phyloP scores from a whole-genome alignment of 1,140 invertebrate genomes.

The Rhizoglyphus robini region DNA sequence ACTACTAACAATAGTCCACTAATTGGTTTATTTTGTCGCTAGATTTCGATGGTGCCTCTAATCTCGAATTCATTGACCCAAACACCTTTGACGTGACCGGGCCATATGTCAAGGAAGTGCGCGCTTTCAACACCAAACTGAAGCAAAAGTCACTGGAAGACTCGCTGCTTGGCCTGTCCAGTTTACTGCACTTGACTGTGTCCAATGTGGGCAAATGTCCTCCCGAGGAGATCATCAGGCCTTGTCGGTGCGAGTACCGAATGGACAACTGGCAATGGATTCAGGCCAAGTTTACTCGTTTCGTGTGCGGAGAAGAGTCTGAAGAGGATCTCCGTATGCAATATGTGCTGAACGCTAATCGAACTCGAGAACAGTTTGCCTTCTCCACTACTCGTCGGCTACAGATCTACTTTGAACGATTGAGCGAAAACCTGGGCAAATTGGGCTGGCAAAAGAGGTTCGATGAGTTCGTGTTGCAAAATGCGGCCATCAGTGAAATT shows the following conservation, averaged over 20 bases:
- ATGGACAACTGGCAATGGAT: slow-evolving; percentile 18
- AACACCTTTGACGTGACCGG: slow-evolving; percentile 17
- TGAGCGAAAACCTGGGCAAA: slow-evolving; percentile 13
- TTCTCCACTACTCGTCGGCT: slow-evolving; percentile 2
- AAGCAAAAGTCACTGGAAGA: slow-evolving; percentile 18
- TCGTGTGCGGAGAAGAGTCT: slow-evolving; percentile 5
- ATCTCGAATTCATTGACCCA: slow-evolving; percentile 1
- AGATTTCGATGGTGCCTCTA: slow-evolving; percentile 19
- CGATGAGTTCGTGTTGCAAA: slow-evolving; percentile 18
- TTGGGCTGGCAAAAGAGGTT: slow-evolving; percentile 18
- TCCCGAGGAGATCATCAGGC: slow-evolving; percentile 8
- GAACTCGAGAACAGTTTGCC: slow-evolving; percentile 16
- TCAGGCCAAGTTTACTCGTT: slow-evolving; percentile 10
- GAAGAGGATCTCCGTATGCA: slow-evolving; percentile 11
- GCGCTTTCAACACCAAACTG: slow-evolving; percentile 16
- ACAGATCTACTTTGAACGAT: slow-evolving; percentile 16
- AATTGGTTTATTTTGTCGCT: background rate
- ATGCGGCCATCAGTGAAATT: slow-evolving; percentile 10
- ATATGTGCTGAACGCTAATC: slow-evolving; percentile 11
- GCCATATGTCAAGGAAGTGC: slow-evolving; percentile 17
- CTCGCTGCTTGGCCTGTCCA: slow-evolving; percentile 13
- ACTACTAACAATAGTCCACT: background rate
- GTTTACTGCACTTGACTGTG: slow-evolving; percentile 11
- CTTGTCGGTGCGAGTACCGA: slow-evolving; percentile 12
- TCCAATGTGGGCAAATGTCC: slow-evolving; percentile 19